Evolutionary conservation across 2,888 invertebrate species (phyloP).

Genomic region (Aphodius sticticus): DNA sequence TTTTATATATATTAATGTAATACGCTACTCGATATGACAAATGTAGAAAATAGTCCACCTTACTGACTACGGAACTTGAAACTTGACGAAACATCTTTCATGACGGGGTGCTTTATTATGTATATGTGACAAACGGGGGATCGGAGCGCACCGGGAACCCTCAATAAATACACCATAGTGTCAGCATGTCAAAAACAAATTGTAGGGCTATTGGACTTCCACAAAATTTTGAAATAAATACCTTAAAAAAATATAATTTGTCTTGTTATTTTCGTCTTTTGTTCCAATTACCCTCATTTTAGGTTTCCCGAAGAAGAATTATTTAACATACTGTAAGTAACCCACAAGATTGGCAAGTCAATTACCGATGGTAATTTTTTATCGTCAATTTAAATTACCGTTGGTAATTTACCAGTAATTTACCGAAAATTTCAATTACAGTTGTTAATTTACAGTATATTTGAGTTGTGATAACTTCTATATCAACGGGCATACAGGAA

Average conservation of each 20-base stretch:
- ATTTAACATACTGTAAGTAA: too few species aligned
- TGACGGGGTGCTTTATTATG: background rate
- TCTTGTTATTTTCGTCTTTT: constrained; percentile 22
- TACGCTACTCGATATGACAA: constrained; percentile 37
- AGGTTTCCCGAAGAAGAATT: too few species aligned
- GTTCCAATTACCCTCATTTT: background rate
- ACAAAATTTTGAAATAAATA: constrained; percentile 62
- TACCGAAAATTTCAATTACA: too few species aligned
- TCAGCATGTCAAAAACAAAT: constrained; percentile 57
- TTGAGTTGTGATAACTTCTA: too few species aligned
- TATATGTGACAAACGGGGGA: background rate
- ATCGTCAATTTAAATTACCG: too few species aligned
- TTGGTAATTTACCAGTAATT: too few species aligned
- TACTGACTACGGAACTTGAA: constrained; percentile 30
- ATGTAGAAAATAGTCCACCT: constrained; percentile 58
- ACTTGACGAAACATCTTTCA: background rate
- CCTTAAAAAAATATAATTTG: constrained; percentile 51
- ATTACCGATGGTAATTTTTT: too few species aligned
- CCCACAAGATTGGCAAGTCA: too few species aligned
- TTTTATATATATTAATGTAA: constrained; percentile 51
- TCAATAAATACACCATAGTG: constrained; percentile 53
- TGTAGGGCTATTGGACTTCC: constrained; percentile 63
- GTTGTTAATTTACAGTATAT: too few species aligned
- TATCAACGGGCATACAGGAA: too few species aligned
- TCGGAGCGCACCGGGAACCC: constrained; percentile 9